These are phyloP conservation scores for Hirtodrosophila duncani DNA, from an alignment of 2,888 invertebrate genomes.

Conservation along the genomic window DNA sequence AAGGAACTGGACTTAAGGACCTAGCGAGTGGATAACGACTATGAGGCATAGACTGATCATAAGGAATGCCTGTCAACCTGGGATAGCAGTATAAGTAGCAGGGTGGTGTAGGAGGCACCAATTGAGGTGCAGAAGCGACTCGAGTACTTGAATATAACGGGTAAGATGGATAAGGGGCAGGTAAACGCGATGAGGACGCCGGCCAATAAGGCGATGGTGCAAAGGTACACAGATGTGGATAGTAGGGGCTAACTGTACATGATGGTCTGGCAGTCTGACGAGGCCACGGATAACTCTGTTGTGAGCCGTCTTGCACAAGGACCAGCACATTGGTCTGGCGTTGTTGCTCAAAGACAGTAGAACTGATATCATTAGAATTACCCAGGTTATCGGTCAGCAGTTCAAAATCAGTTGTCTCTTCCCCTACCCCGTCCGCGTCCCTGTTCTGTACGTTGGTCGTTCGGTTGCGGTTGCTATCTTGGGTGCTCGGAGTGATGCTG, in stretches of 20 bases:
- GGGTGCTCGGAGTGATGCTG: constrained; percentile 44
- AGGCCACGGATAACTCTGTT: constrained; percentile 20
- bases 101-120: constrained; percentile 46
- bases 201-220: constrained; percentile 8
- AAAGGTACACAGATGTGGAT: constrained; percentile 47
- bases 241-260: constrained; percentile 44
- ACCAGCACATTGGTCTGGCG: constrained; percentile 54
- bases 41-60: constrained; percentile 6
- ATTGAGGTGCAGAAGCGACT: constrained; percentile 17
- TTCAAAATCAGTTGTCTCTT: constrained; percentile 46
- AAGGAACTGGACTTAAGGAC: constrained; percentile 19
- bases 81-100: constrained; percentile 57
- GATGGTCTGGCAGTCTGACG: constrained; percentile 3
- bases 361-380: too few relatives aligned
- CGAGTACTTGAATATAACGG: constrained; percentile 6
- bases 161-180: constrained; percentile 1
- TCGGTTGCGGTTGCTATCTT: too few relatives aligned
- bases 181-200: constrained; percentile 1
- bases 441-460: constrained; percentile 10
- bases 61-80: constrained; percentile 1
- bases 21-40: constrained; percentile 45
- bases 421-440: constrained; percentile 15
- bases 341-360: constrained; percentile 37
- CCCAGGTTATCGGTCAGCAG: constrained; percentile 25
- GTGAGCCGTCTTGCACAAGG: constrained; percentile 49